phyloP scores from a whole-genome alignment of 2,113 vertebrate genomes.

The Myxocyprinus asiaticus region DNA sequence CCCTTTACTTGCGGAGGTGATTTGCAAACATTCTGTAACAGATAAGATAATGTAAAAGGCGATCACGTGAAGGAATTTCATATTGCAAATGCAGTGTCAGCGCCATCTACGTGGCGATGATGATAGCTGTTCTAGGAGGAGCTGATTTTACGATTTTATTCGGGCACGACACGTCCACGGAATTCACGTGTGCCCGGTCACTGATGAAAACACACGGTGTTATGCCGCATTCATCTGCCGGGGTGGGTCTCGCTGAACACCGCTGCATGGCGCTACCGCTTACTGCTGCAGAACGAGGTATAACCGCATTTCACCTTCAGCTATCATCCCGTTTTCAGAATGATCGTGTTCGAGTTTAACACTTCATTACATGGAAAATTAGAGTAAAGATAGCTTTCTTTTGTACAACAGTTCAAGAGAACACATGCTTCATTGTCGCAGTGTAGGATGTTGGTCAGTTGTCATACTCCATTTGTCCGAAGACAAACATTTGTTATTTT shows the following conservation, averaged over 20 bases:
- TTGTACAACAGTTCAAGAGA: not conserved
- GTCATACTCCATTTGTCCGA: not conserved
- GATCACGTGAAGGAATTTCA: not conserved
- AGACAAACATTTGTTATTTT: not conserved
- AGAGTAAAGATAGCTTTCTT: not conserved
- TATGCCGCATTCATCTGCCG: not conserved
- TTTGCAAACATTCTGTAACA: not conserved
- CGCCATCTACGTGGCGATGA: slow-evolving; percentile 37
- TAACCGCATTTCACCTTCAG: not conserved
- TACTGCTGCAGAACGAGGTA: slow-evolving; percentile 3
- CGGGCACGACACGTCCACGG: slow-evolving; percentile 34
- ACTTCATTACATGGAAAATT: not conserved
- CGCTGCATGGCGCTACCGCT: not conserved
- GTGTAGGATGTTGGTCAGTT: not conserved
- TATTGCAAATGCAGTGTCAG: not conserved
- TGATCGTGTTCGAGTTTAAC: not conserved
- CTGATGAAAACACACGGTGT: slow-evolving; percentile 15
- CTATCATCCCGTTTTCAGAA: not conserved
- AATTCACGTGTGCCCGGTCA: slow-evolving; percentile 41
- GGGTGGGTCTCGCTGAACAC: not conserved
- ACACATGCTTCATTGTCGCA: not conserved
- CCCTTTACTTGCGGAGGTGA: too few relatives aligned
- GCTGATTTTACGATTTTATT: slow-evolving; percentile 1
- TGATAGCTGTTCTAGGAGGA: slow-evolving; percentile 4
- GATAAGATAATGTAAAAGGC: not conserved